phyloP scores from a whole-genome alignment of 35 echinoderm and acorn worm species.

The Lytechinus pictus region DNA sequence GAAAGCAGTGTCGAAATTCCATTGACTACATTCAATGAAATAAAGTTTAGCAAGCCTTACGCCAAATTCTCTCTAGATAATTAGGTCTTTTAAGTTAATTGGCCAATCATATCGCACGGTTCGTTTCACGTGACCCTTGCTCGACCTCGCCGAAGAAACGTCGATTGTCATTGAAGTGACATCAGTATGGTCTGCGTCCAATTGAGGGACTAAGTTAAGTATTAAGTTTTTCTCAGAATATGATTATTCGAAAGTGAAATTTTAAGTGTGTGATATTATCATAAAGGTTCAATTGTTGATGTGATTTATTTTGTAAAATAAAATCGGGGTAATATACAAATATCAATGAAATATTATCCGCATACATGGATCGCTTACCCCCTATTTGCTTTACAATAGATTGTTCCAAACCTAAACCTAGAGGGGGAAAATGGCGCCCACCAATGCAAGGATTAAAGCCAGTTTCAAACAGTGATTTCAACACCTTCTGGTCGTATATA shows the following conservation, averaged over 20 bases:
- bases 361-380: background rate
- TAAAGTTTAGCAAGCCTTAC: conserved; percentile 40
- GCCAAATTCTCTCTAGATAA: conserved; percentile 50
- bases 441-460: background rate
- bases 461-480: conserved; percentile 30
- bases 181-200: background rate
- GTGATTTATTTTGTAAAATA: background rate
- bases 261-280: background rate
- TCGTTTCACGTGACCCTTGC: conserved; percentile 43
- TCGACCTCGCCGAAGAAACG: conserved; percentile 45
- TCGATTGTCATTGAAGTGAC: conserved; percentile 9
- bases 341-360: background rate
- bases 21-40: background rate
- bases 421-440: conserved; percentile 56
- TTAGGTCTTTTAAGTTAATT: conserved; percentile 58
- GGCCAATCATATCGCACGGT: conserved; percentile 51
- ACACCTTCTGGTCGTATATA: conserved; percentile 4
- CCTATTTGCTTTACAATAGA: conserved; percentile 38
- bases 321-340: background rate
- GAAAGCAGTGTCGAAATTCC: background rate
- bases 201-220: background rate
- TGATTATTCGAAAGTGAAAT: background rate
- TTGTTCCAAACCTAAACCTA: conserved; percentile 21
- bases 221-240: background rate
- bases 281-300: background rate